Percentiles rank a stretch among this genome's conserved stretches.
phyloP scores from a whole-genome alignment of 2,888 invertebrate genomes.

The Branchipolynoe longqiensis region DNA sequence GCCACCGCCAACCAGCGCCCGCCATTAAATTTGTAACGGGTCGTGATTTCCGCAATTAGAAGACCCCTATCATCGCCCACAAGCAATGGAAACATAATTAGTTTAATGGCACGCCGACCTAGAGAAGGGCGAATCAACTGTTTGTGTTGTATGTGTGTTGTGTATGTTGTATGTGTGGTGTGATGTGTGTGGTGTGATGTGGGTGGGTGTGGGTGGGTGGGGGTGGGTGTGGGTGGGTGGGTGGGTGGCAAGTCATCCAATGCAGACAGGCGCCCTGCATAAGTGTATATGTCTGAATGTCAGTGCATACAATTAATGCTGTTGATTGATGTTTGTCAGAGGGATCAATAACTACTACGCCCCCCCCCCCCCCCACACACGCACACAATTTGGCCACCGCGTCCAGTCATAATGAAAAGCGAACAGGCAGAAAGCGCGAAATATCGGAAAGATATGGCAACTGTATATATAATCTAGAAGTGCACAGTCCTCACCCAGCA shows the following conservation, averaged over 20 bases:
- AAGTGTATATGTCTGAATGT: slow-evolving; percentile 12
- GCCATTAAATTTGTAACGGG: slow-evolving; percentile 10
- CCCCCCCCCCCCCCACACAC: too few species aligned
- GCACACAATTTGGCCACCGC: too few species aligned
- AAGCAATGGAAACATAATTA: slow-evolving; percentile 35
- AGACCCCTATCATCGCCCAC: slow-evolving; percentile 29
- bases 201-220: too few species aligned
- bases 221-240: too few species aligned
- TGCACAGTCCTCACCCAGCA: too few species aligned
- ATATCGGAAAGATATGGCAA: too few species aligned
- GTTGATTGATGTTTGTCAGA: slow-evolving; percentile 16
- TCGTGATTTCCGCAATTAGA: slow-evolving; percentile 35
- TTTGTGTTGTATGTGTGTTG: too few species aligned
- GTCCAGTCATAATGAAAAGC: too few species aligned
- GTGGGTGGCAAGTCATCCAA: slow-evolving; percentile 1
- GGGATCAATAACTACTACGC: slow-evolving; percentile 18
- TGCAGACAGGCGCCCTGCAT: slow-evolving; percentile 6
- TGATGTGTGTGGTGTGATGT: too few species aligned
- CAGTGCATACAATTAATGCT: slow-evolving; percentile 17
- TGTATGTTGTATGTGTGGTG: too few species aligned
- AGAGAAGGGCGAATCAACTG: not conserved
- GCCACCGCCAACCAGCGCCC: not conserved
- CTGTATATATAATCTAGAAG: too few species aligned
- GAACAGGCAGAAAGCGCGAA: too few species aligned
- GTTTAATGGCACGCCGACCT: slow-evolving; percentile 6